Conservation (phyloP, 2,113 vertebrate genomes). For the human (Homo sapiens) region GRCh38 chr1:116037001-116037500, state of each 20-base stretch:
- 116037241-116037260: background rate
- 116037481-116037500: slow-evolving; percentile 68
- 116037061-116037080: background rate
- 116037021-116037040: background rate
- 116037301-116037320: slow-evolving; percentile 88
- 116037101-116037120: background rate
- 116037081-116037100: background rate
- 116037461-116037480: slow-evolving; percentile 73
- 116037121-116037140: background rate
- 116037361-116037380: slow-evolving; percentile 87
- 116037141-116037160: background rate
- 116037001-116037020: background rate
- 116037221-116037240: background rate
- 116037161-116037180: background rate
- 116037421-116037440: slow-evolving; percentile 54
- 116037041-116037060: background rate
- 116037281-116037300: background rate
- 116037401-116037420: slow-evolving; percentile 30
- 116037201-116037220: background rate
- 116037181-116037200: background rate
- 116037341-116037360: slow-evolving; percentile 87
- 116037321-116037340: slow-evolving; percentile 82
- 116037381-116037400: slow-evolving; percentile 83
- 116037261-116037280: background rate
- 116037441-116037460: slow-evolving; percentile 48